These are phyloP conservation scores for Tromatobia lineatoria DNA, from an alignment of 2,888 invertebrate species.

Conservation along the genomic window DNA sequence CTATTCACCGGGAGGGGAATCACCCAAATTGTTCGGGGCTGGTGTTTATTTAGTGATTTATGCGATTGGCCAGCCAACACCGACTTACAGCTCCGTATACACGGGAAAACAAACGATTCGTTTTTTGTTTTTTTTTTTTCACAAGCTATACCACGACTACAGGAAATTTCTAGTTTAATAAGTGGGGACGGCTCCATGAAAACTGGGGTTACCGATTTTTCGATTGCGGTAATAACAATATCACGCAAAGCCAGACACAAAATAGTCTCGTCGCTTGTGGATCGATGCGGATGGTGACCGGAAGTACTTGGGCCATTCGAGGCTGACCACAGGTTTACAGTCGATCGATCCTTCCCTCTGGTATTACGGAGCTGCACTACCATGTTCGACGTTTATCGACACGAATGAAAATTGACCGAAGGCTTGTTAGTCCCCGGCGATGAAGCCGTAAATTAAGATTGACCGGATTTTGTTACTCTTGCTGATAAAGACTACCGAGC, in stretches of 20 bases:
- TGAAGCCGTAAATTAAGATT: slow-evolving; percentile 37
- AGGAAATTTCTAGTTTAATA: slow-evolving; percentile 23
- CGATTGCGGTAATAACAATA: slow-evolving; percentile 8
- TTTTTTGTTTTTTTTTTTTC: slow-evolving; percentile 32
- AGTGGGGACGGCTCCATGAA: neutral
- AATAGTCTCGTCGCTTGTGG: slow-evolving; percentile 10
- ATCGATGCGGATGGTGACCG: slow-evolving; percentile 30
- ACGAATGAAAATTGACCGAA: slow-evolving; percentile 34
- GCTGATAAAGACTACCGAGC: slow-evolving; percentile 14
- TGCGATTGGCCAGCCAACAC: slow-evolving; percentile 76
- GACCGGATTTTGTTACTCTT: neutral
- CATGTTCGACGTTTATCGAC: slow-evolving; percentile 31
- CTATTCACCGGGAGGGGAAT: slow-evolving; percentile 62
- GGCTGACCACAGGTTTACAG: slow-evolving; percentile 22
- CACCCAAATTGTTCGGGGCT: slow-evolving; percentile 77
- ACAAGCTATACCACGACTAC: neutral
- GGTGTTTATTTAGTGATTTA: slow-evolving; percentile 81
- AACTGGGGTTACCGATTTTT: slow-evolving; percentile 4
- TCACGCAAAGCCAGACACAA: slow-evolving; percentile 20
- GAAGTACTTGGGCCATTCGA: slow-evolving; percentile 38
- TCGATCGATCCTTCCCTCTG: slow-evolving; percentile 15
- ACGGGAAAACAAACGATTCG: slow-evolving; percentile 26
- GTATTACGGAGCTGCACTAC: neutral
- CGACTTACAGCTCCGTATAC: neutral
- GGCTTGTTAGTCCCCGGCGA: slow-evolving; percentile 30